Base-by-base conservation (phyloP, 2,888 invertebrate genomes). In the Tiphia femorata region DNA sequence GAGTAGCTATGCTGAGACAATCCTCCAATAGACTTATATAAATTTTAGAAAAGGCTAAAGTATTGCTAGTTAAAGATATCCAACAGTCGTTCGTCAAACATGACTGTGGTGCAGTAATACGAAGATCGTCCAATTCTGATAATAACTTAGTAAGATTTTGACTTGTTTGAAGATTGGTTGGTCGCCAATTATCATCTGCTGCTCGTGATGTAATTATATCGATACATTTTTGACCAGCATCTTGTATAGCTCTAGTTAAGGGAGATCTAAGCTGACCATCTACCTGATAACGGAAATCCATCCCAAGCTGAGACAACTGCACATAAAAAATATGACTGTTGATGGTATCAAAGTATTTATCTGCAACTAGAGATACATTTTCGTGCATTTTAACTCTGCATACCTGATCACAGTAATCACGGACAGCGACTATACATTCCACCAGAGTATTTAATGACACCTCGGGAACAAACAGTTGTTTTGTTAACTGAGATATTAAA, bases 271-370 rank as follows among this genome's bases (percentile, higher is more conserved):
- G 85, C 62, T 94, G 89, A 19, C 94, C 93, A 79, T 97, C 95
- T 72, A 98, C 87, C 80, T 95, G 94, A 83, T 96, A 98, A 64
- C 93, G 91, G 55, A 98, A 86, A 85, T 98, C 98, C 72, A 98
- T 87, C 1, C 98, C 98, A 27, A 84, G 72, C 35, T 78, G 72
- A 86, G 74, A 89, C 86, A 77, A 87, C 90, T 77, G 87, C 84
- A 70, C 3, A 86, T n/a, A n/a, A n/a, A n/a, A n/a, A n/a, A n/a
- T n/a, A n/a, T n/a, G n/a, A n/a, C n/a, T n/a, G n/a, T n/a, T n/a
- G n/a, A n/a, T n/a, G n/a, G n/a, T n/a, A n/a, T n/a, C n/a, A n/a
- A n/a, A n/a, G n/a, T n/a, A n/a, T n/a, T n/a, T n/a, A n/a, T n/a
- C n/a, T n/a, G n/a, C n/a, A n/a, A n/a, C n/a, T n/a, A n/a, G n/a